Percentiles rank a stretch among this genome's conserved stretches.
Conservation (phyloP, 2,888 invertebrate genomes). For the Nebria salina region DNA sequence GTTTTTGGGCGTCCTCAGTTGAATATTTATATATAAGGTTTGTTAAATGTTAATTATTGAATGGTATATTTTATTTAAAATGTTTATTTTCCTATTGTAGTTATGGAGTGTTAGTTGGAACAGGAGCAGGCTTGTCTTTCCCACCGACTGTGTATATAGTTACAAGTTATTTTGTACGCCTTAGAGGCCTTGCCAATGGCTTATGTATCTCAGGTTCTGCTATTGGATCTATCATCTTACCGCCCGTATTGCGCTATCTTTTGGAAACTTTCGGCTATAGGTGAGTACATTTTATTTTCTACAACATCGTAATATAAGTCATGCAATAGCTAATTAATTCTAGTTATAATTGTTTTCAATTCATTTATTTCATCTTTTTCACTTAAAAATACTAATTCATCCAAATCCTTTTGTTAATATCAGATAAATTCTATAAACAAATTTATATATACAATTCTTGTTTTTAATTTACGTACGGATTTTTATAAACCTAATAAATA, state of each 20-base stretch:
- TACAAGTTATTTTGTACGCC: conserved; percentile 83
- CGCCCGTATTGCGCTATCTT: conserved; percentile 77
- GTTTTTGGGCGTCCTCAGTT: conserved; percentile 83
- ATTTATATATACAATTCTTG: too few relatives aligned
- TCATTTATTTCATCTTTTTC: too few relatives aligned
- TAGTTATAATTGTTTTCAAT: too few relatives aligned
- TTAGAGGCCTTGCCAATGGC: conserved; percentile 85
- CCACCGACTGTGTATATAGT: conserved; percentile 92
- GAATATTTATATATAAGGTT: conserved; percentile 82
- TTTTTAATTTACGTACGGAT: too few relatives aligned
- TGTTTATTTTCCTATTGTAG: conserved; percentile 61
- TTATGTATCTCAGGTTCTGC: conserved; percentile 90
- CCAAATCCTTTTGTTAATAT: too few relatives aligned
- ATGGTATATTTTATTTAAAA: conserved; percentile 28
- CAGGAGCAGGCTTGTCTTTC: conserved; percentile 86
- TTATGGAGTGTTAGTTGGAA: conserved; percentile 84
- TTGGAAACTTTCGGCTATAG: conserved; percentile 80
- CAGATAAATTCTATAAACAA: too few relatives aligned
- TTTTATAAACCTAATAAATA: too few relatives aligned
- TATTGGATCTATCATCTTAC: conserved; percentile 85
- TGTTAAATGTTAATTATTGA: conserved; percentile 52
- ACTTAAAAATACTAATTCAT: too few relatives aligned
- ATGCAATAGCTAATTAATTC: too few relatives aligned
- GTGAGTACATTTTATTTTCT: conserved; percentile 60
- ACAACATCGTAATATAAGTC: too few relatives aligned